A percentile compares a stretch with the other conserved stretches of the same genome.
phyloP scores from a whole-genome alignment of 2,888 invertebrate genomes.

The Phlogophora meticulosa region DNA sequence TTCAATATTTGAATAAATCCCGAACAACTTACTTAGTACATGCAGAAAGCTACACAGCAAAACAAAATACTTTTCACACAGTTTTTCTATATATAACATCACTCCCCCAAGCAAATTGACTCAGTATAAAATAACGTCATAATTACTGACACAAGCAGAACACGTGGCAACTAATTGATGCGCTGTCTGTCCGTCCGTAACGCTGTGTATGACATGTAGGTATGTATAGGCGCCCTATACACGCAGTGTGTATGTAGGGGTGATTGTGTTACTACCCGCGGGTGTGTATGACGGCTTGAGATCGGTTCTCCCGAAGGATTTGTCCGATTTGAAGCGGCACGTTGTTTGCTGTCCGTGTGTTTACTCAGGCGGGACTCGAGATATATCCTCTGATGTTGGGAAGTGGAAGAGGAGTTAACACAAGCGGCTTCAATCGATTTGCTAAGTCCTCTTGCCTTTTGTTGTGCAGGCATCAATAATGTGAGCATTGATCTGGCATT shows the following conservation, averaged over 20 bases:
- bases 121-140: conserved; percentile 8
- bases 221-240: background rate
- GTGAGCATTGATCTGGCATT: background rate
- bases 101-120: conserved; percentile 4
- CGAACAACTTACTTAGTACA: too few relatives aligned
- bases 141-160: conserved; percentile 22
- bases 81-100: background rate
- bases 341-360: conserved; percentile 33
- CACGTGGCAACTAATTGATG: conserved; percentile 57
- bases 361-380: conserved; percentile 39
- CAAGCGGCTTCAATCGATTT: conserved; percentile 34
- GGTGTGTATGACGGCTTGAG: conserved; percentile 19
- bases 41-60: background rate
- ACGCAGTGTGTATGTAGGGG: conserved; percentile 10
- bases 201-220: conserved; percentile 1
- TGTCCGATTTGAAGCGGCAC: conserved; percentile 26
- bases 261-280: conserved; percentile 13
- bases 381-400: conserved; percentile 22
- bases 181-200: conserved; percentile 20
- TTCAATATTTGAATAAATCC: too few relatives aligned
- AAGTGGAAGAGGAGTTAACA: conserved; percentile 19
- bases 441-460: background rate
- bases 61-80: too few relatives aligned
- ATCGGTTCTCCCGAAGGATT: conserved; percentile 32
- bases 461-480: background rate